A percentile compares a stretch with the other conserved stretches of the same genome.
Conservation (phyloP, 2,888 invertebrate genomes). For the Plagiodera versicolora region DNA sequence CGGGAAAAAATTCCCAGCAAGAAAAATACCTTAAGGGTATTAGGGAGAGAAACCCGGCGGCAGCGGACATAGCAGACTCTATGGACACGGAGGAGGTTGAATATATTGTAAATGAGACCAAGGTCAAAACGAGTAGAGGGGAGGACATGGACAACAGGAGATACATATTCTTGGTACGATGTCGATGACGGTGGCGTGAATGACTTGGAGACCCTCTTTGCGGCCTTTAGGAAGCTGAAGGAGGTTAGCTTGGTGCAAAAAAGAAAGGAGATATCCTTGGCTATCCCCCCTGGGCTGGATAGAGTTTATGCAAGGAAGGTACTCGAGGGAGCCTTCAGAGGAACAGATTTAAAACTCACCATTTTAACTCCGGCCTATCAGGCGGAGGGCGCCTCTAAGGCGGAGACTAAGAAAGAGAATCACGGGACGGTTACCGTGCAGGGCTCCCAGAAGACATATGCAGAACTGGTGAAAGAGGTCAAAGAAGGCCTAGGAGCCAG, state of each 20-base stretch:
- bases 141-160: neutral
- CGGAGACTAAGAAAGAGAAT: neutral
- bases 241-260: neutral
- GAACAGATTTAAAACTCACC: neutral
- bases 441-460: no score
- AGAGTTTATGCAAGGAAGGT: neutral
- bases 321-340: neutral
- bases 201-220: neutral
- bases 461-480: no score
- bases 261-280: neutral
- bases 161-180: neutral
- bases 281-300: neutral
- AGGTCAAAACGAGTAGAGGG: constrained; percentile 1
- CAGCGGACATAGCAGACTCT: neutral
- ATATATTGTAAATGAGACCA: neutral
- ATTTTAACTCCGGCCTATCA: neutral
- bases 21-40: neutral
- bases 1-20: neutral
- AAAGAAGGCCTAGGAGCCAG: no score
- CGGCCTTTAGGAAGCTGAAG: neutral
- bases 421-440: no score
- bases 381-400: neutral
- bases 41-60: neutral
- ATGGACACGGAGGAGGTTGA: neutral
- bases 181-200: neutral